Conservation (phyloP, 2,888 invertebrate genomes). For the Athrips mouffetella region DNA sequence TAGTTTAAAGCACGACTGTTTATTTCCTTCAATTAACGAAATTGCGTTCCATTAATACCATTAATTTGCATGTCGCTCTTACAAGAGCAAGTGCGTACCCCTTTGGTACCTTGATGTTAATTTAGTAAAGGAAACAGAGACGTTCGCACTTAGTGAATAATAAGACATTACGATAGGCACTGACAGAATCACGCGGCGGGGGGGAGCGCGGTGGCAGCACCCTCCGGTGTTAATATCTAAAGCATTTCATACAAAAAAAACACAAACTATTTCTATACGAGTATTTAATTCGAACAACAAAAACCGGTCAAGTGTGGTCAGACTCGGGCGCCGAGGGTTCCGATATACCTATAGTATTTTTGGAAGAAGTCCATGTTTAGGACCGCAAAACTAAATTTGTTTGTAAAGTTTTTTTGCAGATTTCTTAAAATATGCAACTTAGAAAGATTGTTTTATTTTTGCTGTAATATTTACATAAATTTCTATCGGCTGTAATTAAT, state of each 20-base stretch:
- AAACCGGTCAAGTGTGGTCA: too few relatives aligned
- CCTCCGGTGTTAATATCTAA: too few relatives aligned
- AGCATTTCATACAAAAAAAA: background rate
- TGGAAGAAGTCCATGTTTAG: too few relatives aligned
- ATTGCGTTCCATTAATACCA: constrained; percentile 54
- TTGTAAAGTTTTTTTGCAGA: too few relatives aligned
- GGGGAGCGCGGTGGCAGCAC: constrained; percentile 29
- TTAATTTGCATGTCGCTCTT: constrained; percentile 53
- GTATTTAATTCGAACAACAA: too few relatives aligned
- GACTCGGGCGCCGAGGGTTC: too few relatives aligned
- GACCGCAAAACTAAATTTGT: too few relatives aligned
- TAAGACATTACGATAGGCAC: constrained; percentile 62
- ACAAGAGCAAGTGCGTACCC: constrained; percentile 42
- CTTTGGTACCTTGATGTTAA: constrained; percentile 55
- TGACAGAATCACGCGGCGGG: constrained; percentile 53
- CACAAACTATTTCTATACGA: constrained; percentile 14
- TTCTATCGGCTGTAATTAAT: too few relatives aligned
- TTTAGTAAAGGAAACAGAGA: constrained; percentile 62
- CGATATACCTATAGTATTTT: too few relatives aligned
- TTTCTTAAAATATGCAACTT: too few relatives aligned
- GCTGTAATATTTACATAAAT: too few relatives aligned
- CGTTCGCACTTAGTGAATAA: constrained; percentile 57
- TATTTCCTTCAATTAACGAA: constrained; percentile 36
- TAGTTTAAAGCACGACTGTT: background rate
- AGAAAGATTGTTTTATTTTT: too few relatives aligned